A percentile compares a stretch with the other conserved stretches of the same genome.
Conservation (phyloP, 1,140 invertebrate genomes). For the Drosophila sp. region DNA sequence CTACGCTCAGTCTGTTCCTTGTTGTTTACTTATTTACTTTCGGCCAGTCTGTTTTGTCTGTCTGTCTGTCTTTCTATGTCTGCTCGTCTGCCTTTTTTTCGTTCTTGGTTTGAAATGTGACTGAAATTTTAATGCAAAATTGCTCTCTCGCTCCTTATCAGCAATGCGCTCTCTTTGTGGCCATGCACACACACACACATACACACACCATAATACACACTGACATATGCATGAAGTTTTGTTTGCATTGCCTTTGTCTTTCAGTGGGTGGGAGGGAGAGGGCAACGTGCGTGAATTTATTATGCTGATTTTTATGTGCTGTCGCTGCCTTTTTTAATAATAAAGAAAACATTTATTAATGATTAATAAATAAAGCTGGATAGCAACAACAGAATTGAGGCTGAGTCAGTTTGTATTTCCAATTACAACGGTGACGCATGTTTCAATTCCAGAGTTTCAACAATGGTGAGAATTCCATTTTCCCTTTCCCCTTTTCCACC, state of each 20-base stretch:
- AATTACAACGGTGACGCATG: slow-evolving; percentile 23
- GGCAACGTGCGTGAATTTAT: slow-evolving; percentile 65
- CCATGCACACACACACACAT: slow-evolving; percentile 1
- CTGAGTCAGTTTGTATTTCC: slow-evolving; percentile 33
- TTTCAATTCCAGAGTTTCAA: slow-evolving; percentile 6
- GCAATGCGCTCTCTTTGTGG: slow-evolving; percentile 34
- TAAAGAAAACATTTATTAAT: slow-evolving; percentile 64
- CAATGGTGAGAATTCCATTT: slow-evolving; percentile 22
- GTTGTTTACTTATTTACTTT: slow-evolving; percentile 78
- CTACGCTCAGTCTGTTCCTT: slow-evolving; percentile 35
- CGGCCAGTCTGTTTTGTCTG: slow-evolving; percentile 48
- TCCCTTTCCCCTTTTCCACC: not conserved
- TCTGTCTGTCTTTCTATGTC: slow-evolving; percentile 38
- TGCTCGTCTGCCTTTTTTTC: slow-evolving; percentile 41
- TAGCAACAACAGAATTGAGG: slow-evolving; percentile 6
- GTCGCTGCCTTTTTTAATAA: slow-evolving; percentile 69
- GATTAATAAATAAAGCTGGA: slow-evolving; percentile 51
- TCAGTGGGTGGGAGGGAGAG: not conserved
- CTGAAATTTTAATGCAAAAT: slow-evolving; percentile 77
- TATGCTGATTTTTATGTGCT: slow-evolving; percentile 72
- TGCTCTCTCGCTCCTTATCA: slow-evolving; percentile 32
- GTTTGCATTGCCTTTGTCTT: slow-evolving; percentile 17
- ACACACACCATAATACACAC: slow-evolving; percentile 6
- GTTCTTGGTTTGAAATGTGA: slow-evolving; percentile 74
- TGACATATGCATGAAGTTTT: slow-evolving; percentile 24